Evolutionary conservation across 2,888 invertebrate species (phyloP).

Genomic region (Catotricha subobsoleta): DNA sequence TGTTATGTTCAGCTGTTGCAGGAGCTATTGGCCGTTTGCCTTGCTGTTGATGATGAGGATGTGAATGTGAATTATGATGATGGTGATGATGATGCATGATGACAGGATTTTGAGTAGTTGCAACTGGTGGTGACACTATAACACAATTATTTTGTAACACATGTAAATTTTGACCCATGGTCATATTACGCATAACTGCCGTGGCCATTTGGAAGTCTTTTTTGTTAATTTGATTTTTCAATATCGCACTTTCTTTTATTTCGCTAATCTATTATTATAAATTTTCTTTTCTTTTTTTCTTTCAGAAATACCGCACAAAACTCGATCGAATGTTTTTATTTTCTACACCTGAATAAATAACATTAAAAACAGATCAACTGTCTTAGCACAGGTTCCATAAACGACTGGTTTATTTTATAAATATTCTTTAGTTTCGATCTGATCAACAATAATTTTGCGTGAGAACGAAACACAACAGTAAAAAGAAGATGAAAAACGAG

Average conservation of each 20-base stretch:
- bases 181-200: conserved; percentile 28
- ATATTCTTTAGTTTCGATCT: too few species aligned
- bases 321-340: too few species aligned
- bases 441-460: too few species aligned
- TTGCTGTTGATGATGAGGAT: conserved; percentile 20
- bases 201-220: conserved; percentile 19
- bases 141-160: conserved; percentile 28
- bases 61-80: conserved; percentile 16
- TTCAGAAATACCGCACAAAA: too few species aligned
- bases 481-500: too few species aligned
- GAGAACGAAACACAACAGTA: too few species aligned
- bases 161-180: conserved; percentile 28
- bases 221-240: background rate
- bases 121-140: conserved; percentile 20
- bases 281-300: too few species aligned
- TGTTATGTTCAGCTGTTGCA: conserved; percentile 31
- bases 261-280: too few species aligned
- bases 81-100: conserved; percentile 13
- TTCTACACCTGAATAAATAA: too few species aligned
- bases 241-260: background rate
- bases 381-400: too few species aligned
- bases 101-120: background rate
- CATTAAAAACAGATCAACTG: too few species aligned
- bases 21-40: conserved; percentile 38
- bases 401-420: too few species aligned